Evolutionary conservation across 2,888 invertebrate genomes (phyloP).

Genomic region (Xylophagus ater): DNA sequence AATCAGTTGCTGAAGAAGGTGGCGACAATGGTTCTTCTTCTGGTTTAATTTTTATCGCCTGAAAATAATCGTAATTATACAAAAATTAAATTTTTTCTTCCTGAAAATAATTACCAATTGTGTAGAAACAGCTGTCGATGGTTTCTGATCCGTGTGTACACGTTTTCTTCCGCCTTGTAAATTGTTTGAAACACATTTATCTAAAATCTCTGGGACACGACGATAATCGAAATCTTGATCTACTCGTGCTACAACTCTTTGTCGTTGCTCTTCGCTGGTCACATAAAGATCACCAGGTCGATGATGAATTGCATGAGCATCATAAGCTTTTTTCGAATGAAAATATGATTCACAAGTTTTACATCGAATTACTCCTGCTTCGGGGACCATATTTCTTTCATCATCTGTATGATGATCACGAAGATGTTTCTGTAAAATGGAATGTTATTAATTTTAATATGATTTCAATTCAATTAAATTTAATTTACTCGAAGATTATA

Average conservation of each 20-base stretch:
- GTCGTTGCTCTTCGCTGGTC: constrained; percentile 44
- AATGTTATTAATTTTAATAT: neutral
- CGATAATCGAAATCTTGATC: constrained; percentile 45
- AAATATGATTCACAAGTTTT: constrained; percentile 54
- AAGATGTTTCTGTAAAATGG: constrained; percentile 42
- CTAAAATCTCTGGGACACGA: too few relatives aligned
- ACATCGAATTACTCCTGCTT: constrained; percentile 47
- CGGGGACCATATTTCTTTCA: constrained; percentile 39
- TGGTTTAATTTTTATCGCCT: too few relatives aligned
- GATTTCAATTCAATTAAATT: neutral
- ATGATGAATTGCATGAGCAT: constrained; percentile 51
- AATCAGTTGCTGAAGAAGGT: constrained; percentile 6
- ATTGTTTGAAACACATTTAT: too few relatives aligned
- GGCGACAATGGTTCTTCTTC: constrained; percentile 7
- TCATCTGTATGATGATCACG: constrained; percentile 44
- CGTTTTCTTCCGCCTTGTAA: too few relatives aligned
- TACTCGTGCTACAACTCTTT: constrained; percentile 40
- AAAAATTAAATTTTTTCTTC: too few relatives aligned
- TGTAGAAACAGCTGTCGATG: too few relatives aligned
- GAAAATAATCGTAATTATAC: too few relatives aligned
- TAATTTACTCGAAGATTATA: constrained; percentile 48
- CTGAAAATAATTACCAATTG: too few relatives aligned
- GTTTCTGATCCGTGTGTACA: too few relatives aligned
- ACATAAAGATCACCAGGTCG: constrained; percentile 49
- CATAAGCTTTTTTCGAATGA: constrained; percentile 52